These are phyloP conservation scores for Lonchura striata DNA, from an alignment of 2,113 vertebrate genomes.

Conservation along the genomic window DNA sequence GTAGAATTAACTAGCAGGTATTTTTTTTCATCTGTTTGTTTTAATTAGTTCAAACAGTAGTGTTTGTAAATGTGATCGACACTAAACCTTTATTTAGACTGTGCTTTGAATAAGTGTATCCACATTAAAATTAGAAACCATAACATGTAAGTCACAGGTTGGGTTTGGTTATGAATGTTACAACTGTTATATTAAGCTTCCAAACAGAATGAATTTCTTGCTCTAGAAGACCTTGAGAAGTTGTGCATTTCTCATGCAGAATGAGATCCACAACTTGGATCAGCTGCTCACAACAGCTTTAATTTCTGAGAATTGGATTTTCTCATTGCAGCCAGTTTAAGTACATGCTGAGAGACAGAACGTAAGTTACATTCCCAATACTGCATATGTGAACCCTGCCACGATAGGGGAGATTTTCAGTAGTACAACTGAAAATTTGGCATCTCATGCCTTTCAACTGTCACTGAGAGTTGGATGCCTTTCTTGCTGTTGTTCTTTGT, in stretches of 20 bases:
- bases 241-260: not conserved
- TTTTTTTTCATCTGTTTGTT: constrained; percentile 61
- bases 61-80: constrained; percentile 71
- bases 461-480: not conserved
- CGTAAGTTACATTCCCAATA: not conserved
- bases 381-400: not conserved
- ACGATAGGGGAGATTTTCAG: not conserved
- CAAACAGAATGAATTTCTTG: not conserved
- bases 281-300: not conserved
- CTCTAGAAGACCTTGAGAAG: constrained; percentile 23
- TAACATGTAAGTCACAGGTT: constrained; percentile 38
- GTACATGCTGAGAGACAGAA: not conserved
- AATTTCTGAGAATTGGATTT: not conserved
- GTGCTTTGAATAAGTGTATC: constrained; percentile 59
- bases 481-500: not conserved
- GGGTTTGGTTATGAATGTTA: constrained; percentile 1
- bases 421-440: not conserved
- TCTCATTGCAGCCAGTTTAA: not conserved
- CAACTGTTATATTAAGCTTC: constrained; percentile 7
- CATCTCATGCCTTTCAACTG: not conserved
- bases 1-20: constrained; percentile 53
- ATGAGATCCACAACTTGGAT: not conserved
- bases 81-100: constrained; percentile 65
- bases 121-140: constrained; percentile 54
- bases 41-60: constrained; percentile 60